phyloP scores from a whole-genome alignment of 2,113 vertebrate species.

The Harpagus bidentatus region DNA sequence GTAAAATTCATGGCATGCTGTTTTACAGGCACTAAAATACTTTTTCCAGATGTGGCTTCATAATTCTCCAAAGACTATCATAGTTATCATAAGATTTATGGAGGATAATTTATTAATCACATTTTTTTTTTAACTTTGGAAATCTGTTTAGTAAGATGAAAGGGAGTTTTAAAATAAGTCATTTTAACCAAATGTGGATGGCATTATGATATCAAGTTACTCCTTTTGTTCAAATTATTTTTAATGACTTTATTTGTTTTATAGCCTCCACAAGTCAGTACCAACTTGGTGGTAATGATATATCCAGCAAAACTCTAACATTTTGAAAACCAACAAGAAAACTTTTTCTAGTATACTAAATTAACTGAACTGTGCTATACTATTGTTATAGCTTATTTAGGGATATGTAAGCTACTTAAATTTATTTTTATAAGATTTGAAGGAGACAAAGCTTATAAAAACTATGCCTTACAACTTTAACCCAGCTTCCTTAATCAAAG shows the following conservation, averaged over 20 bases:
- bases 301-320: conserved; percentile 70
- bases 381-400: conserved; percentile 62
- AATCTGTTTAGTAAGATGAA: conserved; percentile 84
- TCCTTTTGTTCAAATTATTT: conserved; percentile 84
- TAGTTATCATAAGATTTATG: conserved; percentile 88
- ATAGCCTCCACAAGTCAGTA: conserved; percentile 76
- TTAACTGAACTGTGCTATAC: conserved; percentile 52
- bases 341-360: conserved; percentile 40
- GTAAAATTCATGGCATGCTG: conserved; percentile 76
- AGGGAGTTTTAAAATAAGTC: conserved; percentile 79
- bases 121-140: conserved; percentile 77
- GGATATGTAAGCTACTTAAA: conserved; percentile 59
- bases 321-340: conserved; percentile 58
- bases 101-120: conserved; percentile 88
- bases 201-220: conserved; percentile 80
- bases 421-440: conserved; percentile 66
- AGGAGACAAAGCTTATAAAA: conserved; percentile 68
- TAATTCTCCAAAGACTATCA: conserved; percentile 84
- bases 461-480: conserved; percentile 4
- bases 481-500: conserved; percentile 52
- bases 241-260: conserved; percentile 84
- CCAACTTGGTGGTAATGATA: conserved; percentile 75
- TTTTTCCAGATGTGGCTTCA: conserved; percentile 88
- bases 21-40: conserved; percentile 83
- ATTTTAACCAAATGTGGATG: conserved; percentile 80